Evolutionary conservation across 2,113 vertebrate species (phyloP).

Genomic region (Genyomyrus donnyi): DNA sequence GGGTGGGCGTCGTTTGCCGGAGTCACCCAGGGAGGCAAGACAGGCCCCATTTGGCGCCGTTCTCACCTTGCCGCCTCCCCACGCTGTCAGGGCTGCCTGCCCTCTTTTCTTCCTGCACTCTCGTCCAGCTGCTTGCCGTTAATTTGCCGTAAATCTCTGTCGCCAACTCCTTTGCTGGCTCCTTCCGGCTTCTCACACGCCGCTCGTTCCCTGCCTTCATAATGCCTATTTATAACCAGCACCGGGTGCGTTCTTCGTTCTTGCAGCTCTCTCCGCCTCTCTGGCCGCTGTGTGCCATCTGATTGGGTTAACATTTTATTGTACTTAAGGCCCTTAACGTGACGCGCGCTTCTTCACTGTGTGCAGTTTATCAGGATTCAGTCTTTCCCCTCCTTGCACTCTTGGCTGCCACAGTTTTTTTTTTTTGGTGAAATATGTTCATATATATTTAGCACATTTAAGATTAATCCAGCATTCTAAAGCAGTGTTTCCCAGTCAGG

Average conservation of each 20-base stretch:
- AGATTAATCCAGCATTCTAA: background rate
- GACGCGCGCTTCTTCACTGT: background rate
- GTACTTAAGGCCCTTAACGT: background rate
- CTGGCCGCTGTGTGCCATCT: background rate
- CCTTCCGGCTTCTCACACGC: background rate
- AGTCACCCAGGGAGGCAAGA: background rate
- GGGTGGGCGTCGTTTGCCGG: background rate
- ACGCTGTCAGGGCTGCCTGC: background rate
- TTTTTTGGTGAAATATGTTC: background rate
- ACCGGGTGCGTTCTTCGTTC: too few species aligned
- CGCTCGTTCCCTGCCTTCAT: background rate
- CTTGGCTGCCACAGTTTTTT: background rate
- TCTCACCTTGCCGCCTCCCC: background rate
- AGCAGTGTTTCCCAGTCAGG: background rate
- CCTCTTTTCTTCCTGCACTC: background rate
- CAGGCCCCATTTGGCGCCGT: background rate
- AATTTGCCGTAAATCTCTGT: slow-evolving; percentile 6
- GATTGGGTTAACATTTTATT: background rate
- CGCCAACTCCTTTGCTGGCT: background rate
- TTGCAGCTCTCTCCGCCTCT: background rate
- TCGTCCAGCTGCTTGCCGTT: background rate
- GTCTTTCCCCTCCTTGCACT: background rate
- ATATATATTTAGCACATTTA: background rate
- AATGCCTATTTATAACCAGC: background rate
- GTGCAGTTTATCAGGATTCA: background rate